Evolutionary conservation across 1,140 invertebrate species (phyloP).

Genomic region (Thalassaphorura encarpata): DNA sequence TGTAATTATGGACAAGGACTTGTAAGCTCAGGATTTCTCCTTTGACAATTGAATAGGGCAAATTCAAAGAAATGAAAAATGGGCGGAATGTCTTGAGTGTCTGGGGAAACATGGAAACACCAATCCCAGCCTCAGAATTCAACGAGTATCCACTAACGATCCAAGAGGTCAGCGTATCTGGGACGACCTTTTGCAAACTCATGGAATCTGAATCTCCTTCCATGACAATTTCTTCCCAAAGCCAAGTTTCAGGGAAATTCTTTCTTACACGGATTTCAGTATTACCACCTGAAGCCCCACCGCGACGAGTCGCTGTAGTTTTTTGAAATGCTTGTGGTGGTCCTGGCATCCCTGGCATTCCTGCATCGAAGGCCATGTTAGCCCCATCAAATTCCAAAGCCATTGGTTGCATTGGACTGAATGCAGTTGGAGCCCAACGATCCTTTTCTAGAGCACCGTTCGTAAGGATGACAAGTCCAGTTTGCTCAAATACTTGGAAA

Average conservation of each 20-base stretch:
- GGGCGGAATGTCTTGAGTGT: constrained; percentile 17
- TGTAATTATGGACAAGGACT: constrained; percentile 63
- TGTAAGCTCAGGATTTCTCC: constrained; percentile 43
- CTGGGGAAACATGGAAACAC: neutral
- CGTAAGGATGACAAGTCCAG: neutral
- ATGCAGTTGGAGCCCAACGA: neutral
- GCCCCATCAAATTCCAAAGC: neutral
- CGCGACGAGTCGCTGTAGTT: neutral
- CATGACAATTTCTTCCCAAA: constrained; percentile 48
- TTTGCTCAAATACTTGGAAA: constrained; percentile 1
- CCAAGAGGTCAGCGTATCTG: constrained; percentile 87
- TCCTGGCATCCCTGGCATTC: neutral
- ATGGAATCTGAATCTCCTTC: constrained; percentile 35
- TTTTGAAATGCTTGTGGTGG: neutral
- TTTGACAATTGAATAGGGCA: constrained; percentile 26
- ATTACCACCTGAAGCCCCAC: neutral
- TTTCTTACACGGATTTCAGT: constrained; percentile 9
- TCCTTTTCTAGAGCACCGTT: neutral
- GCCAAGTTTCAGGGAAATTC: constrained; percentile 39
- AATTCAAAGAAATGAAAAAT: constrained; percentile 23
- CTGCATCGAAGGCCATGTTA: neutral
- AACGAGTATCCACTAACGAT: constrained; percentile 83
- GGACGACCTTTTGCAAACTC: constrained; percentile 53
- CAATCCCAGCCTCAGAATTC: constrained; percentile 53
- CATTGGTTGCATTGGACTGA: neutral